These are phyloP conservation scores for Muscina levida DNA, from an alignment of 2,888 invertebrate genomes.

Conservation along the genomic window DNA sequence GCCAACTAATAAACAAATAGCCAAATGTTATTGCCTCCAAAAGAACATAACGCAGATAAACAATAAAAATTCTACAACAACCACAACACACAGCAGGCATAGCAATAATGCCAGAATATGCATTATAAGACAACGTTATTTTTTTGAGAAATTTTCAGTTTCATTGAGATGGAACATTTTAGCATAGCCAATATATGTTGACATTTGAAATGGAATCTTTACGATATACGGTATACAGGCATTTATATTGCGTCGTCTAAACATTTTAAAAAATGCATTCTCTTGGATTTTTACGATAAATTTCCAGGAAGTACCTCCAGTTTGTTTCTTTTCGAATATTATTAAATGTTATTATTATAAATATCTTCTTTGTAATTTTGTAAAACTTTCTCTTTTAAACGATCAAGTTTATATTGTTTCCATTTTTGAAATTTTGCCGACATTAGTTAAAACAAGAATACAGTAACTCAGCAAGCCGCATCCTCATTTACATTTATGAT, in stretches of 20 bases:
- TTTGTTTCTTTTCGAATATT: conserved; percentile 1
- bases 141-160: too few relatives aligned
- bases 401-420: conserved; percentile 11
- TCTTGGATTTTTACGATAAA: neutral
- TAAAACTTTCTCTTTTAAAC: neutral
- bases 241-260: neutral
- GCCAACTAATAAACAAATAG: too few relatives aligned
- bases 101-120: too few relatives aligned
- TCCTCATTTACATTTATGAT: conserved; percentile 47
- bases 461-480: conserved; percentile 1
- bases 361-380: conserved; percentile 14
- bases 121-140: too few relatives aligned
- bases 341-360: neutral
- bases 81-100: too few relatives aligned
- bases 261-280: conserved; percentile 15
- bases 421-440: conserved; percentile 63
- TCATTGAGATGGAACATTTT: too few relatives aligned
- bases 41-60: too few relatives aligned
- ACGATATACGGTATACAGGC: neutral
- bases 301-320: too few relatives aligned
- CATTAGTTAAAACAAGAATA: conserved; percentile 33
- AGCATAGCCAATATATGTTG: too few relatives aligned
- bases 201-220: neutral
- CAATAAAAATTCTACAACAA: too few relatives aligned
- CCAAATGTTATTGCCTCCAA: too few relatives aligned